These are phyloP conservation scores for Cartodere bifasciata DNA, from an alignment of 2,888 invertebrate genomes.

Conservation along the genomic window DNA sequence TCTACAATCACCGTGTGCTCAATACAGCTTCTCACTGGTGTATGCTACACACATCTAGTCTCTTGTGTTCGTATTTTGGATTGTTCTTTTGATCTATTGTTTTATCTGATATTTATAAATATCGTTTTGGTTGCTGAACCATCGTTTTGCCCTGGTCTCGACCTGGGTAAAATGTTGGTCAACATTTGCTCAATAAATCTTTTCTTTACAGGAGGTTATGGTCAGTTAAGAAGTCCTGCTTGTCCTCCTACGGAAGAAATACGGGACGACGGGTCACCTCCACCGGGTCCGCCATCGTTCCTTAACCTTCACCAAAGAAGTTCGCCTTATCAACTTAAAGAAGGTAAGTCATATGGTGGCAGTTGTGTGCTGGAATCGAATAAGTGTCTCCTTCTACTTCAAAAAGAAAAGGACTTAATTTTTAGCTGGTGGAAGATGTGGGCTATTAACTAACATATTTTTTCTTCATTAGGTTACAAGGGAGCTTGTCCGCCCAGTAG, in stretches of 20 bases:
- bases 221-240: slow-evolving; percentile 41
- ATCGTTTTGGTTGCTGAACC: too few relatives aligned
- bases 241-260: slow-evolving; percentile 35
- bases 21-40: too few relatives aligned
- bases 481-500: slow-evolving; percentile 38
- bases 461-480: slow-evolving; percentile 24
- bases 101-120: too few relatives aligned
- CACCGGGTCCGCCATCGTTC: slow-evolving; percentile 27
- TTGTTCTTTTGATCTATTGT: too few relatives aligned
- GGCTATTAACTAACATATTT: not conserved
- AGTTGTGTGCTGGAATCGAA: not conserved
- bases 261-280: slow-evolving; percentile 39
- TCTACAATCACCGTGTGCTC: too few relatives aligned
- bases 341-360: slow-evolving; percentile 21
- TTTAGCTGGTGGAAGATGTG: slow-evolving; percentile 2
- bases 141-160: too few relatives aligned
- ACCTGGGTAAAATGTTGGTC: not conserved
- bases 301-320: slow-evolving; percentile 31
- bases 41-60: too few relatives aligned
- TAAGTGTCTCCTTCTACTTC: slow-evolving; percentile 3
- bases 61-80: too few relatives aligned
- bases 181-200: slow-evolving; percentile 1
- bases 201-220: slow-evolving; percentile 39
- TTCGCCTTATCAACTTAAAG: slow-evolving; percentile 31
- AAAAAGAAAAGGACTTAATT: slow-evolving; percentile 1